Evolutionary conservation across 2,888 invertebrate species (phyloP), one percentile per base, ranked within the genome.

Genomic region (Eilema sororculum): DNA sequence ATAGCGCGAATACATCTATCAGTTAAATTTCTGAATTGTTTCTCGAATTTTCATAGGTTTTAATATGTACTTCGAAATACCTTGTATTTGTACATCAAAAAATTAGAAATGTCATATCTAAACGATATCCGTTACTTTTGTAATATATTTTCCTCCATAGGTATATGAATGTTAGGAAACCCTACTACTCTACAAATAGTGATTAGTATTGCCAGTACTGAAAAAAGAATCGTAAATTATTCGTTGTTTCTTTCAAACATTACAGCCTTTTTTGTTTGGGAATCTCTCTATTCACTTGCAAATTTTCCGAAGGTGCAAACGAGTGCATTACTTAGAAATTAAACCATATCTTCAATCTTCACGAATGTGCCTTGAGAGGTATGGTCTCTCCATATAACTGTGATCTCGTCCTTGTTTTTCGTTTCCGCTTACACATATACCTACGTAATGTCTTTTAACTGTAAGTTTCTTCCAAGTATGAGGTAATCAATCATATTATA

Each of bases 401-500:
- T 4, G 6, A 0, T 16, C 20, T 20, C 20, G 20, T 46, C 16
- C 46, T 6, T 46, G 5, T 46, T 46, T n/a, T 22, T 6, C 28
- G 8, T 52, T 5, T n/a, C 6, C 13, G 24, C 2, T 52, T 57
- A 16, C 8, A 22, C 4, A 30, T 30, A 8, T 60, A 30, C 46
- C 16, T 60, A 52, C 60, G 30, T 52, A 61, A 67, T 10, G 25
- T 28, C 10, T 46, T 10, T 63, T 30, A 10, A 56, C 25, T 58
- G 12, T 9, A 58, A 58, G 37, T 20, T n/a, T 52, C 30, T 67
- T 67, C 60, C 8, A 61, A 52, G 60, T 33, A 46, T 68, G 57
- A 68, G 37, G 57, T 58, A 63, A 28, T 68, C 57, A 63, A 63
- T 60, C 41, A 63, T 33, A 62, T 37, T 41, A 67, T 63, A 30